Base-by-base conservation (phyloP, 2,888 invertebrate species). In the Beris morrisii region DNA sequence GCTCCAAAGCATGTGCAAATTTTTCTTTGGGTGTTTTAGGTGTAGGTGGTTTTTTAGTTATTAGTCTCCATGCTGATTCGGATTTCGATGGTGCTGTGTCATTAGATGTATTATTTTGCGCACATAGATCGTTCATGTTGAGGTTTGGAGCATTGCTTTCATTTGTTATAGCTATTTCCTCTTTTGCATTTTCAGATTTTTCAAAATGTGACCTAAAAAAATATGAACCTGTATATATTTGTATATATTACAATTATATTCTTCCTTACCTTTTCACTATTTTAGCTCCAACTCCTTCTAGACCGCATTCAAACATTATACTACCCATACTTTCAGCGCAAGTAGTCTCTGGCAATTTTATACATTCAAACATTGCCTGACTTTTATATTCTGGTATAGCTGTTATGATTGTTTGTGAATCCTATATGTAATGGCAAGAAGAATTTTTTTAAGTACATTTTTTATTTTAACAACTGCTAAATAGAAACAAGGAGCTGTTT, bases 271-370 rank as follows among this genome's bases (percentile, higher is more conserved):
- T 75, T 71, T 80, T 79, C 0, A 81, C 79, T 38, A 81, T 78
- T 71, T 93, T 93, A 15, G 96, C 84, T 9, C 89, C 88, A 13
- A 96, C 90, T 1, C 94, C 93, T 82, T 97, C 97, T 44, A 97
- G 82, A 0, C 97, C 97, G 76, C 94, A 93, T 80, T 97, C 97
- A 76, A 95, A 95, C 96, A 97, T 97, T 64, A 97, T 95, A 77
- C 93, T 96, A 22, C 95, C 95, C 66, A 93, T 77, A 67, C 77
- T 77, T 59, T 78, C 77, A 28, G 76, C 75, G 9, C 78, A 79
- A 3, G 76, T 75, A 57, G 76, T 79, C 70, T 81, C 81, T 0
- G 84, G 83, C 69, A 87, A 85, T 77, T 88, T 88, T 32, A 89
- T 86, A 72, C 92, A 92, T 52, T 91, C 91, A 78, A 96, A 96